Conservation (phyloP, 2,113 vertebrate genomes). For the Rynchops niger region DNA sequence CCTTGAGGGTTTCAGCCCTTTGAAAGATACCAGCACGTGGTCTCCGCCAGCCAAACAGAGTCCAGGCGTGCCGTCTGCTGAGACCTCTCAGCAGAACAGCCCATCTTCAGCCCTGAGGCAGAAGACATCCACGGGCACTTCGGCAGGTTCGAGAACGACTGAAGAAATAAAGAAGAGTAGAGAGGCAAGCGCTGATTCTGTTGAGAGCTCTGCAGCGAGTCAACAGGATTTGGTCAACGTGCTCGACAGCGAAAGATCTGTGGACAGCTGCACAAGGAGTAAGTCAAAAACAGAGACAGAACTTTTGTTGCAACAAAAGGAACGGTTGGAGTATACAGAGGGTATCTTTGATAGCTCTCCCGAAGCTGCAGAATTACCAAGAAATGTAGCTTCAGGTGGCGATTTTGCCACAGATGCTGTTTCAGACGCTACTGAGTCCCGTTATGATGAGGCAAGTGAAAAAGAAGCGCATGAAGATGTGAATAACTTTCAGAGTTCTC, state of each 20-base stretch:
- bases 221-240: background rate
- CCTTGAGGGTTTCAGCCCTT: slow-evolving; percentile 76
- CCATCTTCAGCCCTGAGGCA: background rate
- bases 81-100: slow-evolving; percentile 26
- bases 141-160: background rate
- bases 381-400: slow-evolving; percentile 20
- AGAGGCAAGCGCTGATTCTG: slow-evolving; percentile 22
- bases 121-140: slow-evolving; percentile 54
- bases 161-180: slow-evolving; percentile 59
- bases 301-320: slow-evolving; percentile 39
- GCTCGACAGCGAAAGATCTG: background rate
- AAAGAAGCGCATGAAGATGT: slow-evolving; percentile 63
- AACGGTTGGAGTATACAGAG: slow-evolving; percentile 22
- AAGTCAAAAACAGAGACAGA: slow-evolving; percentile 47
- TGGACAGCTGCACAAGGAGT: slow-evolving; percentile 16
- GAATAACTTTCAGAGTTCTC: slow-evolving; percentile 67
- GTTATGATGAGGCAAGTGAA: slow-evolving; percentile 52
- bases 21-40: slow-evolving; percentile 73
- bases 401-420: slow-evolving; percentile 35
- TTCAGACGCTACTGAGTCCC: slow-evolving; percentile 44
- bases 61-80: background rate
- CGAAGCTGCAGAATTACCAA: slow-evolving; percentile 33
- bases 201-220: background rate
- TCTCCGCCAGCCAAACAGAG: slow-evolving; percentile 54
- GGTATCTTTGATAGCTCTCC: slow-evolving; percentile 3